These are phyloP conservation scores for Dryococelus australis DNA, from an alignment of 2,888 invertebrate species.

Conservation along the genomic window DNA sequence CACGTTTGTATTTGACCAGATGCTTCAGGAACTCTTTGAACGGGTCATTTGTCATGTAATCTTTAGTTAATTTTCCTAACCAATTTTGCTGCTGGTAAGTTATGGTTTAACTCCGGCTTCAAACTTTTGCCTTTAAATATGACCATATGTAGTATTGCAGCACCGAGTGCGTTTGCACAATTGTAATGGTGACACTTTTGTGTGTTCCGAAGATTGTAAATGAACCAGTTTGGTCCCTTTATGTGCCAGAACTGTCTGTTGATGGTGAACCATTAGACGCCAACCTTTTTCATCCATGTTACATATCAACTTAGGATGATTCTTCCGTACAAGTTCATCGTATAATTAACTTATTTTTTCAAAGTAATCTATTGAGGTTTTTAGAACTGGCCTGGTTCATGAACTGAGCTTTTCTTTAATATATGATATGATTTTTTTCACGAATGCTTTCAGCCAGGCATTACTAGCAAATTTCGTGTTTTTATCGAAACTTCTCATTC, in stretches of 20 bases:
- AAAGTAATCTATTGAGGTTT: conserved; percentile 51
- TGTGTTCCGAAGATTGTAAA: conserved; percentile 39
- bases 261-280: conserved; percentile 31
- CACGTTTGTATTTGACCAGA: neutral
- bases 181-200: neutral
- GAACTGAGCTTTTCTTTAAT: conserved; percentile 48
- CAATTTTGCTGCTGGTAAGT: neutral
- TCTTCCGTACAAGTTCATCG: conserved; percentile 45
- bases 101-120: conserved; percentile 13
- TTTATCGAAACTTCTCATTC: conserved; percentile 23
- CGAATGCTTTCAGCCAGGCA: conserved; percentile 44
- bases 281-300: conserved; percentile 49
- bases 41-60: neutral
- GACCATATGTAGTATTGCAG: conserved; percentile 11
- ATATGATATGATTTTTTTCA: conserved; percentile 47
- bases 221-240: conserved; percentile 38
- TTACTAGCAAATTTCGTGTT: neutral
- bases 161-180: conserved; percentile 27
- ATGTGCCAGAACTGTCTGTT: conserved; percentile 34
- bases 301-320: conserved; percentile 49
- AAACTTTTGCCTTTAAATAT: conserved; percentile 2
- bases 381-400: conserved; percentile 51
- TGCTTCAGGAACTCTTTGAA: conserved; percentile 6
- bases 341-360: conserved; percentile 46
- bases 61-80: neutral